A percentile compares a stretch with the other conserved stretches of the same genome.
These are phyloP conservation scores for Bos javanicus DNA, from an alignment of 2,113 vertebrate species.

Conservation along the genomic window DNA sequence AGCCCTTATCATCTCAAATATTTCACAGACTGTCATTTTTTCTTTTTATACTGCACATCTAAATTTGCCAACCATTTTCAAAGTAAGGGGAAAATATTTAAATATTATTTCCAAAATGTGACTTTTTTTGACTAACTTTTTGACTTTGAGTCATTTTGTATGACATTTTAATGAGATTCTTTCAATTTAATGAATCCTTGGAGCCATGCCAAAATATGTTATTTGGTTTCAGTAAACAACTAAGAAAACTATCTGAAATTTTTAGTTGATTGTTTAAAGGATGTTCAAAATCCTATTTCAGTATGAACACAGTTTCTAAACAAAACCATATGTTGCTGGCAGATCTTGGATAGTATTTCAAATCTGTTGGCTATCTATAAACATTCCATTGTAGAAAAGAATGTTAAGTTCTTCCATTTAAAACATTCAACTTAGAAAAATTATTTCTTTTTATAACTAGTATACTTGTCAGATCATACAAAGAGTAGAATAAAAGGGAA, in stretches of 20 bases:
- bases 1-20: not conserved
- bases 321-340: constrained; percentile 74
- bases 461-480: not conserved
- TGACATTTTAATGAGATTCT: constrained; percentile 62
- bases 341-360: constrained; percentile 36
- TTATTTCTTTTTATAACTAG: not conserved
- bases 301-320: constrained; percentile 70
- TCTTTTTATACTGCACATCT: not conserved
- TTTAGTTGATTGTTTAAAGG: constrained; percentile 57
- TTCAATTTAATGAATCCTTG: constrained; percentile 62
- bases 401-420: constrained; percentile 2
- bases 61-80: not conserved
- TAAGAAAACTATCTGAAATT: constrained; percentile 61
- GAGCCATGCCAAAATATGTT: not conserved
- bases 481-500: not conserved
- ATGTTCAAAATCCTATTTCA: constrained; percentile 60
- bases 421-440: not conserved
- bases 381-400: not conserved
- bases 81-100: not conserved
- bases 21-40: not conserved
- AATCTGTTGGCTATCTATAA: not conserved
- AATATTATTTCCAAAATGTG: not conserved
- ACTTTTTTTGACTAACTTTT: constrained; percentile 43
- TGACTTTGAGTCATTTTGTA: constrained; percentile 34
- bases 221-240: constrained; percentile 64